phyloP scores from a whole-genome alignment of 1,140 invertebrate species.

The Drusus annulatus region DNA sequence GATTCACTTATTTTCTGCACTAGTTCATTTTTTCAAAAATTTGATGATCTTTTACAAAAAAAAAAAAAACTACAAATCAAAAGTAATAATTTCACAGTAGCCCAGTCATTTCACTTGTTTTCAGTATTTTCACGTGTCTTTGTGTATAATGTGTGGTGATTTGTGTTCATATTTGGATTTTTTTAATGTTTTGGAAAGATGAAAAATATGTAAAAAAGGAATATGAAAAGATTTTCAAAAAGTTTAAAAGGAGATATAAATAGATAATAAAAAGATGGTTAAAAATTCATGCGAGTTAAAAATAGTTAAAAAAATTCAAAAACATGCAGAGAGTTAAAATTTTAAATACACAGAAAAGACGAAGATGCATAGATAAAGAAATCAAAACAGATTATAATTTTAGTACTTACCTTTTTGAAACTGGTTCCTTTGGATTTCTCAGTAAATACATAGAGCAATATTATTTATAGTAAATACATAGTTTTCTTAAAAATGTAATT shows the following conservation, averaged over 20 bases:
- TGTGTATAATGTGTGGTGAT: constrained; percentile 21
- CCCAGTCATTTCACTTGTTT: constrained; percentile 2
- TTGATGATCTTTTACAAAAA: constrained; percentile 3
- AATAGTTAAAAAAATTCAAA: constrained; percentile 45
- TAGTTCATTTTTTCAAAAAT: too few species aligned
- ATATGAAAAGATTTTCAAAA: constrained; percentile 44
- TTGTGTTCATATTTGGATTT: constrained; percentile 3
- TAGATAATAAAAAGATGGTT: constrained; percentile 42
- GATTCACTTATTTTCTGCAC: too few species aligned
- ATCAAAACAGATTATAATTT: not conserved
- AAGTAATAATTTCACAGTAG: constrained; percentile 25
- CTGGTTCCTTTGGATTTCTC: too few species aligned
- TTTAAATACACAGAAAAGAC: constrained; percentile 33
- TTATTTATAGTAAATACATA: too few species aligned
- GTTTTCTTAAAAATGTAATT: too few species aligned
- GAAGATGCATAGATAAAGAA: constrained; percentile 40
- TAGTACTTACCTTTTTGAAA: too few species aligned
- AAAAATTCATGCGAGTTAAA: constrained; percentile 49
- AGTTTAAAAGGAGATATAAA: constrained; percentile 29
- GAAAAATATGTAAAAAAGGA: constrained; percentile 37
- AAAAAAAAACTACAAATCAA: not conserved
- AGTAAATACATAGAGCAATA: too few species aligned
- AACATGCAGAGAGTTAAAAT: constrained; percentile 49
- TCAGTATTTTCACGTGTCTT: constrained; percentile 16
- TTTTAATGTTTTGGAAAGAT: constrained; percentile 27